Evolutionary conservation across 2,113 vertebrate genomes (phyloP), one percentile per base, ranked within the genome.

Genomic region (Callaeas wilsoni): DNA sequence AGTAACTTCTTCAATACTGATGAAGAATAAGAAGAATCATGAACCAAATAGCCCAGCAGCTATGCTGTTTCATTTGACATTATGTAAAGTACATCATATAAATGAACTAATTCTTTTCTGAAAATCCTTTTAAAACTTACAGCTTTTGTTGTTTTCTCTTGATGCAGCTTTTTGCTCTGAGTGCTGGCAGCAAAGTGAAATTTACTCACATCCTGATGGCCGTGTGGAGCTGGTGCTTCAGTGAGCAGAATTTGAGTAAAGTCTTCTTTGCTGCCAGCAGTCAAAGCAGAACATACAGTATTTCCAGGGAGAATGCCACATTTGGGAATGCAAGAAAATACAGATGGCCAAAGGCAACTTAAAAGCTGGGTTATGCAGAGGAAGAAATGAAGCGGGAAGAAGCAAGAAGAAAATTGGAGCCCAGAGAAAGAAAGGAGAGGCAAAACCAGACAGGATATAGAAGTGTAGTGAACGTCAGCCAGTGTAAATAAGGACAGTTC

Each of bases 101-200:
- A 93, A 93, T 73, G 53, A 96, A 90, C 42, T 94, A 84, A 84
- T 93, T 95, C 87, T 82, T 93, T 93, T 87, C 84, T 91, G 69
- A 95, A 92, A 94, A 96, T 60, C 49, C 74, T 93, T 94, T 96
- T 64, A 96, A 69, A 96, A 39, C 59, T 84, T 84, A 52, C 10
- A 87, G 75, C 73, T 94, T 95, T 95, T 97, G 74, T 92, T 97
- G 75, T 82, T 95, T 83, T 94, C 87, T 94, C 91, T 94, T 78
- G 84, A 91, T 94, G 93, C 84, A 84, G 77, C 57, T 87, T 95
- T 96, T 92, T 94, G 69, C 78, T 86, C 49, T 14, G 35, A 94
- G 64, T 82, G 53, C 89, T 95, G 92, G 87, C 91, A 96, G 94
- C 76, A 86, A 96, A 97, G 83, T 84, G 74, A 91, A 95, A 96